Evolutionary conservation across 2,888 invertebrate species (phyloP), one percentile per base, ranked within the genome.

Genomic region (Cerceris rybyensis): DNA sequence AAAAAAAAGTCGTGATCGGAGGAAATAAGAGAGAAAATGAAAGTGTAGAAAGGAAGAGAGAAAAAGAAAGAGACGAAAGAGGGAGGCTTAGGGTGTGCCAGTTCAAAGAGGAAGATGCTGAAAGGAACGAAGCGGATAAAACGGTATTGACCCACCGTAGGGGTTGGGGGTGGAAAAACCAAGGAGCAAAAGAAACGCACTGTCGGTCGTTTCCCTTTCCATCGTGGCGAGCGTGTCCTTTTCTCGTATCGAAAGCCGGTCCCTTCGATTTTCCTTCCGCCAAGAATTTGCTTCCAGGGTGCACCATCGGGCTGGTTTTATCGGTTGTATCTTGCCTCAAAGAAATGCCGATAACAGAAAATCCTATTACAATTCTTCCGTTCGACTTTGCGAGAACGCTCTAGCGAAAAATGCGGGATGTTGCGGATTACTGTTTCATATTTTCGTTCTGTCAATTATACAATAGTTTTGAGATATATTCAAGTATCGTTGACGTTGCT

Each of bases 101-200:
- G 64, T 79, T 81, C 82, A 82, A 85, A 79, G 82, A 75, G 68
- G 73, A 52, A 70, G 74, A 77, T 72, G 73, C 61, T 75, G 75
- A 78, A 84, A 83, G 75, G 70, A 77, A 70, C 65, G 74, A 59
- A 39, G 65, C 73, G 55, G 86, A 87, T 83, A 83, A 87, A 87
- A 85, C 54, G 76, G 66, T 85, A 79, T 87, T 83, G 81, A 81
- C 74, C 71, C 75, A 71, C 50, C 65, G 68, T n/a, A 49, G 49
- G 50, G 6, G 17, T 9, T 13, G 42, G 13, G 17, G 64, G 39
- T 41, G 66, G 43, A 5, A 7, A 6, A n/a, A 42, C 46, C 13
- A 43, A 54, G 52, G 49, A 14, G 70, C 16, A 17, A 58, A 58
- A 14, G 66, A 46, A 60, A 64, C 50, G 49, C 42, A 64, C 49